A percentile compares a stretch with the other conserved stretches of the same genome.
Evolutionary conservation across 2,888 invertebrate genomes (phyloP).

Genomic region (Aporophyla nigra): DNA sequence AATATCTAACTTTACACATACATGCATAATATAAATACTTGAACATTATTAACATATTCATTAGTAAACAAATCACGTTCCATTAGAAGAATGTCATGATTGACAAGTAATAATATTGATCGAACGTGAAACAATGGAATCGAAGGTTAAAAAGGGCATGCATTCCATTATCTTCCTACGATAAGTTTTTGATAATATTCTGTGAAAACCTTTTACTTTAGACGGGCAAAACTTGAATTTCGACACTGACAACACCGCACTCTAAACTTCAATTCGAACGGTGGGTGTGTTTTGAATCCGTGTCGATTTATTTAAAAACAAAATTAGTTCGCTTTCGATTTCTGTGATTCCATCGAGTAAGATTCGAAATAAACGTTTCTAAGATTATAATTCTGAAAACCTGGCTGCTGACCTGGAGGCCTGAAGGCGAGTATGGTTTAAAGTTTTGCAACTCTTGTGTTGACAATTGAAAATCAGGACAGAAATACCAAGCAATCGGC

Average conservation of each 20-base stretch:
- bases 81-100: slow-evolving; percentile 40
- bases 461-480: too few species aligned
- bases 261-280: background rate
- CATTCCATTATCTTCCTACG: background rate
- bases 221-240: background rate
- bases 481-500: too few species aligned
- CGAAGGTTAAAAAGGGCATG: slow-evolving; percentile 28
- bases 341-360: background rate
- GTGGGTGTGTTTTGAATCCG: background rate
- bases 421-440: too few species aligned
- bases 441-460: too few species aligned
- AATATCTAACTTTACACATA: background rate
- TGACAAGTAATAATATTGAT: slow-evolving; percentile 20
- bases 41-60: background rate
- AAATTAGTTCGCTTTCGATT: background rate
- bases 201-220: background rate
- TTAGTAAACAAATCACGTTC: slow-evolving; percentile 45
- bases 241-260: slow-evolving; percentile 1
- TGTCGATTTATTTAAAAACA: background rate
- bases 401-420: background rate
- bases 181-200: background rate
- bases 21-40: background rate
- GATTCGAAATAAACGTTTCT: background rate
- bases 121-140: slow-evolving; percentile 28
- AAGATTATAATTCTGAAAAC: background rate